Evolutionary conservation across 2,888 invertebrate genomes (phyloP).

Genomic region (Cerastis leucographa): DNA sequence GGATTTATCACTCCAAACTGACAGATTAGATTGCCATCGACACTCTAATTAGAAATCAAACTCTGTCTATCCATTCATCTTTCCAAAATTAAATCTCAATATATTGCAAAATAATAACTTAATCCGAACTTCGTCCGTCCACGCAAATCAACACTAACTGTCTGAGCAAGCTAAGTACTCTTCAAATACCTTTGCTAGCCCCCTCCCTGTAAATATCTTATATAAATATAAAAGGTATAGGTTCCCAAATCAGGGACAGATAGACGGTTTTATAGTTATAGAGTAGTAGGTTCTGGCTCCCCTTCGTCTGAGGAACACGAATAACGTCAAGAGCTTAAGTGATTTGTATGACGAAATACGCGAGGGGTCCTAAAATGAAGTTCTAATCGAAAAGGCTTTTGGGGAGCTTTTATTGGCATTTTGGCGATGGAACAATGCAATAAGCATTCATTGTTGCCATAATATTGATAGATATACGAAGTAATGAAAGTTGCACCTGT

Average conservation of each 20-base stretch:
- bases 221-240: slow-evolving; percentile 38
- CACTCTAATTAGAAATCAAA: no score
- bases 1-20: not conserved
- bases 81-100: not conserved
- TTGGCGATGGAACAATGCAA: not conserved
- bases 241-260: slow-evolving; percentile 40
- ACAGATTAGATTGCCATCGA: no score
- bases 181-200: slow-evolving; percentile 20
- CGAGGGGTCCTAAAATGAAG: slow-evolving; percentile 31
- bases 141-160: slow-evolving; percentile 13
- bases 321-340: slow-evolving; percentile 11
- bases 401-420: slow-evolving; percentile 11
- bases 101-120: slow-evolving; percentile 4
- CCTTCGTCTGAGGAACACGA: slow-evolving; percentile 36
- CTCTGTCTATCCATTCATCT: not conserved
- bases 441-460: not conserved
- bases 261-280: slow-evolving; percentile 42
- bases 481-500: not conserved
- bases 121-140: not conserved
- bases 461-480: not conserved
- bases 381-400: slow-evolving; percentile 31
- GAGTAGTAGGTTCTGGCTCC: slow-evolving; percentile 24
- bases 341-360: slow-evolving; percentile 31
- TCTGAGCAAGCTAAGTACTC: slow-evolving; percentile 2
- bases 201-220: slow-evolving; percentile 28